Conservation (phyloP, 2,797 vertebrate species). For the Sebastes minor region DNA sequence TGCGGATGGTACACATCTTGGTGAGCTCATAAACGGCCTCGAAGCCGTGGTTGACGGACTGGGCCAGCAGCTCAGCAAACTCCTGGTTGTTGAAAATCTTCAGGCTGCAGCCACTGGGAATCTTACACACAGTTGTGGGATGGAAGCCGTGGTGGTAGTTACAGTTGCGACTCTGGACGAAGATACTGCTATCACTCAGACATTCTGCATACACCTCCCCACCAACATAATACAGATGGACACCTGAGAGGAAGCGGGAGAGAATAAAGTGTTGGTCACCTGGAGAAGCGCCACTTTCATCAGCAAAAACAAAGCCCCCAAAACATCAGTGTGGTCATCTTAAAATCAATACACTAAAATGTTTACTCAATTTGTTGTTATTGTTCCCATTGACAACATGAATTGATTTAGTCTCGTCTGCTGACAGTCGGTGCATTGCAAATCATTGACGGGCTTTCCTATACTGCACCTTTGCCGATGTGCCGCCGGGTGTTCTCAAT, state of each 20-base stretch:
- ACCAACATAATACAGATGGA: slow-evolving; percentile 95
- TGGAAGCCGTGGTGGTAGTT: slow-evolving; percentile 98
- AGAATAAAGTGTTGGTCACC: background rate
- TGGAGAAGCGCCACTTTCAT: background rate
- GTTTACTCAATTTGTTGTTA: slow-evolving; percentile 39
- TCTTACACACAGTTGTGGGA: slow-evolving; percentile 96
- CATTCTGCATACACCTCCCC: slow-evolving; percentile 97
- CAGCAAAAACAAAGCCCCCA: background rate
- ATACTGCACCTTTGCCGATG: slow-evolving; percentile 92
- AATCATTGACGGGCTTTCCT: slow-evolving; percentile 1
- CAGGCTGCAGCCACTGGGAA: slow-evolving; percentile 94
- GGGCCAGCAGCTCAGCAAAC: slow-evolving; percentile 94
- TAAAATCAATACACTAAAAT: slow-evolving; percentile 33
- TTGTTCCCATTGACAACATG: slow-evolving; percentile 19
- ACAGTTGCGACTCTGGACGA: slow-evolving; percentile 97
- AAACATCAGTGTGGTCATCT: slow-evolving; percentile 14
- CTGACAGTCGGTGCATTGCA: background rate
- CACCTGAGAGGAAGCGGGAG: slow-evolving; percentile 74
- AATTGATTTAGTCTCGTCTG: slow-evolving; percentile 48
- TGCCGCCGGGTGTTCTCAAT: slow-evolving; percentile 98
- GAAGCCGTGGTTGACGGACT: slow-evolving; percentile 97
- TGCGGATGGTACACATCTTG: slow-evolving; percentile 98
- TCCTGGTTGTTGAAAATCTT: slow-evolving; percentile 99
- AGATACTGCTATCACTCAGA: slow-evolving; percentile 97
- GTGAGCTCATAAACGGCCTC: slow-evolving; percentile 98